A percentile compares a stretch with the other conserved stretches of the same genome.
phyloP scores from a whole-genome alignment of 1,140 invertebrate species.

The Goniozus legneri region DNA sequence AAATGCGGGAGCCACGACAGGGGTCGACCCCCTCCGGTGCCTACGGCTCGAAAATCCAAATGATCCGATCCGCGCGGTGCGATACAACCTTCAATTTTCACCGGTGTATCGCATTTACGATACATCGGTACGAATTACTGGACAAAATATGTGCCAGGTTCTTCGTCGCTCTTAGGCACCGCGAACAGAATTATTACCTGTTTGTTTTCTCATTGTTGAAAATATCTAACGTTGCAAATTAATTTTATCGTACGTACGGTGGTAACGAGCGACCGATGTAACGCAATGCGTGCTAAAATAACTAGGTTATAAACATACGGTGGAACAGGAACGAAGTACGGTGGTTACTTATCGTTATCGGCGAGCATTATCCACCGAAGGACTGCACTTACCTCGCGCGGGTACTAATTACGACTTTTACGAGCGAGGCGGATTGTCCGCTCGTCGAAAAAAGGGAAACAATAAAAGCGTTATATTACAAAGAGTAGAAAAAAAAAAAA shows the following conservation, averaged over 20 bases:
- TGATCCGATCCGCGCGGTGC: conserved; percentile 25
- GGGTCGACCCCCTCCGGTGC: conserved; percentile 22
- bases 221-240: conserved; percentile 15
- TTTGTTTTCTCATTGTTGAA: conserved; percentile 4
- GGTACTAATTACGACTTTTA: conserved; percentile 10
- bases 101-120: no score
- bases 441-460: no score
- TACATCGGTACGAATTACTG: no score
- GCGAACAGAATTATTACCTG: conserved; percentile 3
- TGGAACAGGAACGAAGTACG: conserved; percentile 2
- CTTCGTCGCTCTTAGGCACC: not conserved
- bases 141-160: not conserved
- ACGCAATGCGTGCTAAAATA: conserved; percentile 4
- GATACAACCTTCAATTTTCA: conserved; percentile 27
- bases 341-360: conserved; percentile 6
- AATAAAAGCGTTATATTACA: no score
- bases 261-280: no score
- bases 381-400: conserved; percentile 15
- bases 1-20: conserved; percentile 22
- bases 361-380: conserved; percentile 13
- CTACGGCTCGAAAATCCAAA: no score
- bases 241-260: conserved; percentile 14
- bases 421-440: no score
- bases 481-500: no score
- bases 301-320: conserved; percentile 17